Conservation (phyloP, 2,113 vertebrate genomes). For the Choloepus hoffmanni region DNA sequence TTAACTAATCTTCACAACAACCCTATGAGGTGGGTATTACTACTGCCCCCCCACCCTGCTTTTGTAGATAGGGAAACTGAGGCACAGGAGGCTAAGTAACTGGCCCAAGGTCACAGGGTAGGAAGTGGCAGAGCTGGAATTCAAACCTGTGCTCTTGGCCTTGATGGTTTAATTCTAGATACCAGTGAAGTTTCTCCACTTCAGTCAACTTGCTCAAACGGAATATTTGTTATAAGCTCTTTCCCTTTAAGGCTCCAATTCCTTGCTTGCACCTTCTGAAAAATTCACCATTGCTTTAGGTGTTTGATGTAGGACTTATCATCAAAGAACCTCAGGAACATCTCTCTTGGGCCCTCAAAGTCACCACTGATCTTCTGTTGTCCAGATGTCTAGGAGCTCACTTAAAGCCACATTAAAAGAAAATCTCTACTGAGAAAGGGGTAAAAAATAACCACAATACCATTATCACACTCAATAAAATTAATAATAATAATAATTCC, state of each 20-base stretch:
- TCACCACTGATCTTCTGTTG: neutral
- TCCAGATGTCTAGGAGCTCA: neutral
- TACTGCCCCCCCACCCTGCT: neutral
- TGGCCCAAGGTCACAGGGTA: neutral
- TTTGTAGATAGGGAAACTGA: neutral
- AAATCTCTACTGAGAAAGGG: neutral
- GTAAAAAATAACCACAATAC: neutral
- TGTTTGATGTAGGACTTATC: neutral
- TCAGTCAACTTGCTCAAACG: neutral
- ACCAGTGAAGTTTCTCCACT: neutral
- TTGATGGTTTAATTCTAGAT: neutral
- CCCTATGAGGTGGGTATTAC: neutral
- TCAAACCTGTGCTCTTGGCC: neutral
- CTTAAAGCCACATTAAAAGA: neutral
- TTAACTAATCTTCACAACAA: neutral
- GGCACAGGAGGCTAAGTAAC: neutral
- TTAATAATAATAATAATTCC: neutral
- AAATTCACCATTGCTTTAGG: neutral
- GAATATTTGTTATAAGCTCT: neutral
- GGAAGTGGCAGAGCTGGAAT: neutral
- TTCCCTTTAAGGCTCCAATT: neutral
- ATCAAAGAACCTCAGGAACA: neutral
- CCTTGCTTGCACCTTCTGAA: neutral
- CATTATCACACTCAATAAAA: neutral
- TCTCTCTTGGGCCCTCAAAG: neutral